Percentiles rank a stretch among this genome's conserved stretches.
phyloP scores from a whole-genome alignment of 2,888 invertebrate species.

The Lypha dubia region DNA sequence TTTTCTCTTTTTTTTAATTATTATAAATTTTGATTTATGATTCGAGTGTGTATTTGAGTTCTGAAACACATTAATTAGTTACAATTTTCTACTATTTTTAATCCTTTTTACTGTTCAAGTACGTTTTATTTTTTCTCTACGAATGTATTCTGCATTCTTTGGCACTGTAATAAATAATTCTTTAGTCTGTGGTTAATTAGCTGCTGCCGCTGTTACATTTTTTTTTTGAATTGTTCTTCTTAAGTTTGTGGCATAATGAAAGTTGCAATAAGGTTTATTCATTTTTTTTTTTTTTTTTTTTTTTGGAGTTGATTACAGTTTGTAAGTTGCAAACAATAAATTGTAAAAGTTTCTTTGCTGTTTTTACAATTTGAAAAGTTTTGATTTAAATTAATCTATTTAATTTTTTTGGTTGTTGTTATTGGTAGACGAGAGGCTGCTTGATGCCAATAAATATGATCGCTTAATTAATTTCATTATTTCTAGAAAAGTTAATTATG shows the following conservation, averaged over 20 bases:
- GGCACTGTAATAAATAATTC: conserved; percentile 46
- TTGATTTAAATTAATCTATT: conserved; percentile 56
- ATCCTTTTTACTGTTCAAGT: conserved; percentile 18
- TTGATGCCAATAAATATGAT: not conserved
- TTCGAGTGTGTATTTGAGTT: conserved; percentile 47
- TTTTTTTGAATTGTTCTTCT: not conserved
- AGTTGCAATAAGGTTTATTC: conserved; percentile 18
- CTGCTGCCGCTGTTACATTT: conserved; percentile 19
- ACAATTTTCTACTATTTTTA: conserved; percentile 56
- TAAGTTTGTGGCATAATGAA: conserved; percentile 35
- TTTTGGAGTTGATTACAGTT: conserved; percentile 36
- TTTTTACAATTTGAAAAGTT: conserved; percentile 29
- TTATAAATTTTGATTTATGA: conserved; percentile 61
- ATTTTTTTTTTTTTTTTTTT: not conserved
- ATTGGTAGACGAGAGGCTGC: not conserved
- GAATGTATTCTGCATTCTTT: conserved; percentile 22
- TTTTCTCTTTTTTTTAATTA: not conserved
- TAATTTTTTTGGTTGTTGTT: not conserved
- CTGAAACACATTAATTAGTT: conserved; percentile 55
- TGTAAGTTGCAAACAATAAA: conserved; percentile 46
- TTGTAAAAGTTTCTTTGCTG: conserved; percentile 43
- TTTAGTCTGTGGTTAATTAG: conserved; percentile 65
- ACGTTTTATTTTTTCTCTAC: not conserved
- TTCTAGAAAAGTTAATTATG: conserved; percentile 38
- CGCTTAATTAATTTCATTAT: conserved; percentile 42